Conservation (phyloP, 2,888 invertebrate species). For the Cataglyphis altisquamis region DNA sequence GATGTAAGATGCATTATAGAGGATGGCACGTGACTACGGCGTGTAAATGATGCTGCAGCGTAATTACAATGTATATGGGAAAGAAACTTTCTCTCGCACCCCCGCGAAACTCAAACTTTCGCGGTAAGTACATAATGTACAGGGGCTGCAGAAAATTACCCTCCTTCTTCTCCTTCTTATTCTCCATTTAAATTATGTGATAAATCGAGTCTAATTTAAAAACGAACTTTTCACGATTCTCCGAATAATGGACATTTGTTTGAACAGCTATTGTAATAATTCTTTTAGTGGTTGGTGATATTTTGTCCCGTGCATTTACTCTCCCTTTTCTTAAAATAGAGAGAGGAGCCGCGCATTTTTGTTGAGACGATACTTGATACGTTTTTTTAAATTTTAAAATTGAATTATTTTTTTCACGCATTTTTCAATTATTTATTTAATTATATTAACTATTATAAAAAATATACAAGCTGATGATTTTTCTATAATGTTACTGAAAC, state of each 20-base stretch:
- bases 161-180: slow-evolving; percentile 20
- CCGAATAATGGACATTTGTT: slow-evolving; percentile 1
- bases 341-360: not conserved
- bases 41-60: slow-evolving; percentile 48
- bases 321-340: not conserved
- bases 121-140: slow-evolving; percentile 42
- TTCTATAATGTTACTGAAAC: not conserved
- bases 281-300: not conserved
- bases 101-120: slow-evolving; percentile 48
- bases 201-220: slow-evolving; percentile 35
- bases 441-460: not conserved
- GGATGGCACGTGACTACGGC: slow-evolving; percentile 30
- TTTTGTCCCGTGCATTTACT: not conserved
- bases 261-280: not conserved
- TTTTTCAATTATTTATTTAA: not conserved
- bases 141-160: slow-evolving; percentile 42
- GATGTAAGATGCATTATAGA: slow-evolving; percentile 39
- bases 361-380: not conserved
- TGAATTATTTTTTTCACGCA: not conserved
- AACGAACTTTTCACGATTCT: not conserved
- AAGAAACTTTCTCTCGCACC: slow-evolving; percentile 42
- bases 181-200: slow-evolving; percentile 40
- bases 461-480: not conserved
- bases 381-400: not conserved
- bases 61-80: slow-evolving; percentile 52